These are phyloP conservation scores for Perca fluviatilis DNA, from an alignment of 2,113 vertebrate species.

Conservation along the genomic window DNA sequence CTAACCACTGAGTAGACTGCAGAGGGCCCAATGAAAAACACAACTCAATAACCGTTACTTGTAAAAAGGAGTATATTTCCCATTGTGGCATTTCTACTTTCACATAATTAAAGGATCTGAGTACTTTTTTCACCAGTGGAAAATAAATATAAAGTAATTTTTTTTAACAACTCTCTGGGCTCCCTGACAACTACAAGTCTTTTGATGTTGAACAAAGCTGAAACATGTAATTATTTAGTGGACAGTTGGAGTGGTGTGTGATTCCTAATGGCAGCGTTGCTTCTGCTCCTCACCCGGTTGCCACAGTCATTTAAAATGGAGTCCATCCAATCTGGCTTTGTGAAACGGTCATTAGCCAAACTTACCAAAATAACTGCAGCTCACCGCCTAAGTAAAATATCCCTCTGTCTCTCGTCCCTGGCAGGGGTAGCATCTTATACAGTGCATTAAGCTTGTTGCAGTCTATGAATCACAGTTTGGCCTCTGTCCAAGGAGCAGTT, in stretches of 20 bases:
- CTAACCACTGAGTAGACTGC: not conserved
- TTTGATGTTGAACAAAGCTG: conserved; percentile 16
- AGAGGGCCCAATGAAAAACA: too few species aligned
- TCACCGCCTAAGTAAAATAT: conserved; percentile 33
- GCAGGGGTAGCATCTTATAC: conserved; percentile 22
- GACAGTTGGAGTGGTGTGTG: conserved; percentile 3
- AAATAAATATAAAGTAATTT: not conserved
- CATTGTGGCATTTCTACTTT: not conserved
- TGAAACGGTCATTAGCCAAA: conserved; percentile 28
- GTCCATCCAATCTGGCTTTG: conserved; percentile 47
- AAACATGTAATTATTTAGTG: conserved; percentile 11
- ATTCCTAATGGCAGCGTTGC: conserved; percentile 2
- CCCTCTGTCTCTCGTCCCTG: conserved; percentile 8
- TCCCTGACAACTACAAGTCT: conserved; percentile 22
- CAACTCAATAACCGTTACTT: not conserved
- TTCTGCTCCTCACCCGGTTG: conserved; percentile 11
- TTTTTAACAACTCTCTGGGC: conserved; percentile 19
- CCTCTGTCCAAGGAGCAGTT: conserved; percentile 9
- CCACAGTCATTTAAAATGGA: conserved; percentile 29
- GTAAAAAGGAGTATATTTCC: not conserved
- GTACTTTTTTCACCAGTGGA: not conserved
- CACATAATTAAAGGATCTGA: conserved; percentile 6
- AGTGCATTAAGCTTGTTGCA: conserved; percentile 31
- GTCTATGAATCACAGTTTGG: conserved; percentile 45
- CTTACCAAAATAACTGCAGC: conserved; percentile 50